Evolutionary conservation across 2,797 vertebrate species (phyloP), one percentile per base, ranked within the genome.

Genomic region (Sebastes glaucus): DNA sequence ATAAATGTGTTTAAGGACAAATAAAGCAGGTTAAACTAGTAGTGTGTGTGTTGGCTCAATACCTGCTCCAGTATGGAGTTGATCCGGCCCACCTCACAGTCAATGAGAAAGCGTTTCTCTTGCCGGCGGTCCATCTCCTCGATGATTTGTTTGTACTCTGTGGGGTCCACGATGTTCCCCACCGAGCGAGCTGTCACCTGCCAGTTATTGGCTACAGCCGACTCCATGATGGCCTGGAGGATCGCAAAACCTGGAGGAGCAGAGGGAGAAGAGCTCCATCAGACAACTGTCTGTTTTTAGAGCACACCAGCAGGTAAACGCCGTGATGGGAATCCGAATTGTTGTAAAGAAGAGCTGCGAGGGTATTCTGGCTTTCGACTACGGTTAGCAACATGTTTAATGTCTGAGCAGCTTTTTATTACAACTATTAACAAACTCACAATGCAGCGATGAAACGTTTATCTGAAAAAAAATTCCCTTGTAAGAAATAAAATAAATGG

Each of bases 41-140:
- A 8, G n/a, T 11, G 55, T 28, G 71, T 25, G 71, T 76, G 74
- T 66, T 53, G 74, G 25, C 49, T 70, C 49, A 56, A 23, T 97
- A 99, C 98, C 98, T 99, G 98, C 91, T 99, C 97, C 93, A 99
- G 95, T 90, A 99, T 98, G 60, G 96, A 95, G 92, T 98, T 99
- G 93, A 99, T 99, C 86, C 98, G 95, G 83, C 97, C 96, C 32
- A 99, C 97, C 93, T 99, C 98, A 11, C 98, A 99, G 96, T 99
- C 98, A 57, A 99, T 97, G 89, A 99, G 95, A 83, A 98, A 99
- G 87, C 97, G 96, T 77, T 99, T 99, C 92, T 99, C 98, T 92
- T 99, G 97, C 56, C 98, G 95, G 60, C 98, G 97, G 94, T 99
- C 98, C 98, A 99, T 99, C 94, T 99, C 98, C 92, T 99, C 98